Evolutionary conservation across 2,888 invertebrate genomes (phyloP).

Genomic region (Mesochorus sp.): DNA sequence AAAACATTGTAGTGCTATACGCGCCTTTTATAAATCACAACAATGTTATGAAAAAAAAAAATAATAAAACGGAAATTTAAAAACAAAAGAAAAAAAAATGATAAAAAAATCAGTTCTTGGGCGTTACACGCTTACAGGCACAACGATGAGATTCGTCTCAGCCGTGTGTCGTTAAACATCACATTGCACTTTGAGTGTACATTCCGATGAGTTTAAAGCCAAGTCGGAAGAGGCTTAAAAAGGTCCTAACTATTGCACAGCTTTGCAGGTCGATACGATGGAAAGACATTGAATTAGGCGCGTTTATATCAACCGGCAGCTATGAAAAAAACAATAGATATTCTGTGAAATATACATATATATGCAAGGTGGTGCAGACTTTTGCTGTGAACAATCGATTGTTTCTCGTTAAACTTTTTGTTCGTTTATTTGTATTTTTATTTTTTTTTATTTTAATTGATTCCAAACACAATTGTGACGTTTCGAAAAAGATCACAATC

Average conservation of each 20-base stretch:
- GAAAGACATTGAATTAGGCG: conserved; percentile 56
- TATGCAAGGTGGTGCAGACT: neutral
- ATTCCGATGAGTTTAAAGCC: conserved; percentile 73
- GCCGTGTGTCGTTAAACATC: conserved; percentile 64
- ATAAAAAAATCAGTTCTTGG: conserved; percentile 70
- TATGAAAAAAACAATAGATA: conserved; percentile 19
- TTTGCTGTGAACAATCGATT: neutral
- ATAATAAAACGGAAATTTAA: conserved; percentile 3
- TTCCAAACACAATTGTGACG: neutral
- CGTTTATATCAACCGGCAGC: conserved; percentile 44
- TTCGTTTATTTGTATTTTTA: neutral
- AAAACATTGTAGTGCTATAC: neutral
- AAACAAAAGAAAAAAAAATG: conserved; percentile 29
- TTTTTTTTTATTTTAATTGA: neutral
- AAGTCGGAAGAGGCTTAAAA: conserved; percentile 70
- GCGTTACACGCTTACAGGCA: conserved; percentile 71
- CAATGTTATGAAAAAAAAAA: neutral
- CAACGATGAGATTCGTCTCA: conserved; percentile 61
- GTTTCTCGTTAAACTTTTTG: neutral
- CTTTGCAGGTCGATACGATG: conserved; percentile 37
- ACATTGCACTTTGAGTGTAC: conserved; percentile 70
- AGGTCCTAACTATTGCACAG: conserved; percentile 58
- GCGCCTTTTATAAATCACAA: neutral
- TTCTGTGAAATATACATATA: neutral
- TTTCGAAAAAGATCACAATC: neutral